Evolutionary conservation across 2,797 vertebrate species (phyloP).

Genomic region (Alcedo quadribrachys): DNA sequence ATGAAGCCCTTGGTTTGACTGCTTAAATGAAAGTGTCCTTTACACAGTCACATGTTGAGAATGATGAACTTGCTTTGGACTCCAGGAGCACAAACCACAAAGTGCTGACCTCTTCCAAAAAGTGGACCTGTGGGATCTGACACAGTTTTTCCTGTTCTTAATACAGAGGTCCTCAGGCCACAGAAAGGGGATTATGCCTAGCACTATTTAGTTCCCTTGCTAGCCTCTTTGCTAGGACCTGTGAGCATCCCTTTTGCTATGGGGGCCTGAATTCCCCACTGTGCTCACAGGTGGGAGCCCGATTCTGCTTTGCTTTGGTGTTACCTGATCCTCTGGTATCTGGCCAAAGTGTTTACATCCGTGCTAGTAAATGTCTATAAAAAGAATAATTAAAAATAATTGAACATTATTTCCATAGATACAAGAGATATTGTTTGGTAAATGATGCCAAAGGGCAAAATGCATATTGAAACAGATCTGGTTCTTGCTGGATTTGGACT

Average conservation of each 20-base stretch:
- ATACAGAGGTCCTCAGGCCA: neutral
- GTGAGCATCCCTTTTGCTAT: rapidly evolving
- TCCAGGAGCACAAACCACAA: neutral
- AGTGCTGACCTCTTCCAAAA: neutral
- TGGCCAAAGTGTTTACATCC: neutral
- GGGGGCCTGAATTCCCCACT: rapidly evolving
- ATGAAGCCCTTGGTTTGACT: neutral
- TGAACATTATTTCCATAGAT: neutral
- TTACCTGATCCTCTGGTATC: neutral
- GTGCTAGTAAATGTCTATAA: neutral
- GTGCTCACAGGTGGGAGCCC: neutral
- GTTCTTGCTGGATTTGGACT: neutral
- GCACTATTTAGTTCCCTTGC: neutral
- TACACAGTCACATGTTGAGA: neutral
- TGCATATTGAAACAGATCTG: neutral
- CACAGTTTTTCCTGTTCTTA: neutral
- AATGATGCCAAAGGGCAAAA: neutral
- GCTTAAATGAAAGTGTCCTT: neutral
- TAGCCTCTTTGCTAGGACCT: neutral
- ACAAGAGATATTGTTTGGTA: neutral
- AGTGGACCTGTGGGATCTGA: neutral
- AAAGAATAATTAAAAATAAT: neutral
- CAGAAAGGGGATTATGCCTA: neutral
- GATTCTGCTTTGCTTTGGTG: neutral
- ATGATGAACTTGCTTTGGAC: neutral